These are phyloP conservation scores for Tricholaema leucomelas DNA, from an alignment of 2,113 vertebrate species.

Conservation along the genomic window DNA sequence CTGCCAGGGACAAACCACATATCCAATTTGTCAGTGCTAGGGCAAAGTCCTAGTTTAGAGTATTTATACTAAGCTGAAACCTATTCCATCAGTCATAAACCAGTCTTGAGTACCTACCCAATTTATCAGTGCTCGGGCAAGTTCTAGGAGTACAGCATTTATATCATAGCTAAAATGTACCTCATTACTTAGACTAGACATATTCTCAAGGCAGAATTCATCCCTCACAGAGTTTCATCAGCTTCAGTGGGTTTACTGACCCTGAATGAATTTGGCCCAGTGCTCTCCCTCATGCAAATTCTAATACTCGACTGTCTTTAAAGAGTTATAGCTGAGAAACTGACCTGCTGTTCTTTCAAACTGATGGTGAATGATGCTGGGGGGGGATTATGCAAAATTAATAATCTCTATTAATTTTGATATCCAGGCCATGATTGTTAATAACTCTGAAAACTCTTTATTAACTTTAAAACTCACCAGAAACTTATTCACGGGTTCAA, in stretches of 20 bases:
- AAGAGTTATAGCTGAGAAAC: neutral
- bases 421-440: too few species aligned
- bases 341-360: neutral
- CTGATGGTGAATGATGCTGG: neutral
- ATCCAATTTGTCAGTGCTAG: neutral
- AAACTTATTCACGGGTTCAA: too few species aligned
- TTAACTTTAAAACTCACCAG: too few species aligned
- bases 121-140: conserved; percentile 2
- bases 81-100: neutral
- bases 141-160: neutral
- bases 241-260: neutral
- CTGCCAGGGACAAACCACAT: neutral
- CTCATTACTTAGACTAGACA: neutral
- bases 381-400: too few species aligned
- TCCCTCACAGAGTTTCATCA: neutral
- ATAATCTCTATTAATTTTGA: too few species aligned
- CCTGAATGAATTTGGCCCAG: neutral
- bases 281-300: neutral
- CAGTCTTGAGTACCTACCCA: neutral
- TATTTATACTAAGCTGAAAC: neutral
- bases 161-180: neutral
- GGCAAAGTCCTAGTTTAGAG: neutral
- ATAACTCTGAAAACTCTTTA: too few species aligned
- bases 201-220: neutral
- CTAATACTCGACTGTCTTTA: neutral